Conservation (phyloP, 2,888 invertebrate genomes). For the Drosophila suboccidentalis region DNA sequence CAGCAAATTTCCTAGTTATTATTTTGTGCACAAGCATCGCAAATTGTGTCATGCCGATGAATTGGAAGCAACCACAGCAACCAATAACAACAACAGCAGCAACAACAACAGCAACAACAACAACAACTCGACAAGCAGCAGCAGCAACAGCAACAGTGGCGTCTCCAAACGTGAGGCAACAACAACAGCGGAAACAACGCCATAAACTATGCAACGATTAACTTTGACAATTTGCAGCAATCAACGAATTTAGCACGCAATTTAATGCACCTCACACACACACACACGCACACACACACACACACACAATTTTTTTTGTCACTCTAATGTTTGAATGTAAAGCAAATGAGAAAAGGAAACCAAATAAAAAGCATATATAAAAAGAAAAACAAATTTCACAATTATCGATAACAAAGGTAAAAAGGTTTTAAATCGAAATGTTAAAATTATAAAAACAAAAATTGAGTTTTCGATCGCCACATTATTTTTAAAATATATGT, state of each 20-base stretch:
- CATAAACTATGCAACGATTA: slow-evolving; percentile 33
- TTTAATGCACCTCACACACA: slow-evolving; percentile 35
- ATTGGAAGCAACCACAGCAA: slow-evolving; percentile 60
- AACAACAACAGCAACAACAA: slow-evolving; percentile 35
- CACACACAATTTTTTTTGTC: slow-evolving; percentile 50
- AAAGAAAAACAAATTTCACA: not conserved
- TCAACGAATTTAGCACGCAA: slow-evolving; percentile 65
- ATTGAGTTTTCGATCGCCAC: too few relatives aligned
- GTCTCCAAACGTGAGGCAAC: slow-evolving; percentile 28
- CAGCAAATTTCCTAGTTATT: slow-evolving; percentile 96
- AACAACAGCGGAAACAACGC: slow-evolving; percentile 25
- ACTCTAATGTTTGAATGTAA: slow-evolving; percentile 39
- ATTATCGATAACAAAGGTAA: not conserved
- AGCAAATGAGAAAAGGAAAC: slow-evolving; percentile 28
- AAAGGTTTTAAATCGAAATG: too few relatives aligned
- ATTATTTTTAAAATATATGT: not conserved
- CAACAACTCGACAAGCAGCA: slow-evolving; percentile 29
- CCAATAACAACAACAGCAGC: slow-evolving; percentile 28
- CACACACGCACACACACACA: slow-evolving; percentile 16
- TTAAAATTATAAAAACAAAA: too few relatives aligned
- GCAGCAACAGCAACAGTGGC: slow-evolving; percentile 24
- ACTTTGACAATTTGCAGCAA: slow-evolving; percentile 8
- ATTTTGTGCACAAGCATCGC: slow-evolving; percentile 96
- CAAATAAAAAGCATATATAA: slow-evolving; percentile 29
- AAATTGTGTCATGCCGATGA: slow-evolving; percentile 92